These are phyloP conservation scores for Drosophila takahashii DNA, from an alignment of 1,140 invertebrate species.

Conservation along the genomic window DNA sequence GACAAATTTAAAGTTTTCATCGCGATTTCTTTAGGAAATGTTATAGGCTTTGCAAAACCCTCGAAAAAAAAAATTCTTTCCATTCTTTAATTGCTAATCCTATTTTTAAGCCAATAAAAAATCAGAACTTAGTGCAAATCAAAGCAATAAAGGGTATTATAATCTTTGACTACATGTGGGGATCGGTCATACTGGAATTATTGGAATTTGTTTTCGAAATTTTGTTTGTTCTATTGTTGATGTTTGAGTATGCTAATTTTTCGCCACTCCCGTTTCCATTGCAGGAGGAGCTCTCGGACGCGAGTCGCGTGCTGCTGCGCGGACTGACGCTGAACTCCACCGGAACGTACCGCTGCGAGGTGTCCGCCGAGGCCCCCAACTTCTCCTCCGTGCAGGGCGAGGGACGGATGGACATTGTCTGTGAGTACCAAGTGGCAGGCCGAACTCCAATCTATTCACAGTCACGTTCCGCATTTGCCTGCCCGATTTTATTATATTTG, in stretches of 20 bases:
- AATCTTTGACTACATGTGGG: too few species aligned
- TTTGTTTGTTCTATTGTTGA: not conserved
- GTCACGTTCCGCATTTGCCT: constrained; percentile 41
- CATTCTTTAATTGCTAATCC: too few species aligned
- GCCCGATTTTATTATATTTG: constrained; percentile 44
- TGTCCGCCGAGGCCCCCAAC: constrained; percentile 90
- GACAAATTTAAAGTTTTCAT: too few species aligned
- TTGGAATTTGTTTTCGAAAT: too few species aligned
- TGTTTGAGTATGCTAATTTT: constrained; percentile 5
- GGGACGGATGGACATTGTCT: constrained; percentile 89
- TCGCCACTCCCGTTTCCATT: constrained; percentile 28
- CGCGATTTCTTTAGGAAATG: too few species aligned
- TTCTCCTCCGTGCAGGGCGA: constrained; percentile 89
- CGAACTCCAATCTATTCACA: constrained; percentile 41
- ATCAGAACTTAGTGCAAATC: too few species aligned
- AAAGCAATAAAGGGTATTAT: too few species aligned
- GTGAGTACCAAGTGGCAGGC: constrained; percentile 86
- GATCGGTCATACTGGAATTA: too few species aligned
- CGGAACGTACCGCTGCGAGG: constrained; percentile 91
- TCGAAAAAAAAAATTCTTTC: too few species aligned
- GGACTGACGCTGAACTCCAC: constrained; percentile 88
- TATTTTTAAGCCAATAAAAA: too few species aligned
- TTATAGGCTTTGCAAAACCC: too few species aligned
- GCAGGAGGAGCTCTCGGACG: constrained; percentile 87
- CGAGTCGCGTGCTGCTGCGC: constrained; percentile 87